Conservation (phyloP, 2,113 vertebrate genomes). For the Gopherus flavomarginatus region DNA sequence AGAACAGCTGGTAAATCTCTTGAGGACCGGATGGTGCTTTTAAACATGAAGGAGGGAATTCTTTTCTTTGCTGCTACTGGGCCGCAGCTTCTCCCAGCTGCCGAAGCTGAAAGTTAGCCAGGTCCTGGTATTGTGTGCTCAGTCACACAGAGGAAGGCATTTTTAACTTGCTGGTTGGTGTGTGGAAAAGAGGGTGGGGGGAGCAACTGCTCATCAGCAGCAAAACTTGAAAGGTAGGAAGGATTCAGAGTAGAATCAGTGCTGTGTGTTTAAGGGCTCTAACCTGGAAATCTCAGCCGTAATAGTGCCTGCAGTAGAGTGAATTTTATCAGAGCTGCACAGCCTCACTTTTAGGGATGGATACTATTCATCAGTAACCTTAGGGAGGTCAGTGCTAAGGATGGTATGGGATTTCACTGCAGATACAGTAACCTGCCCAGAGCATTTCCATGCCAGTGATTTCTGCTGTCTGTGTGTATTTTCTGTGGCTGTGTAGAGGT, state of each 20-base stretch:
- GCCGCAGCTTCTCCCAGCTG: background rate
- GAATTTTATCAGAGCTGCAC: background rate
- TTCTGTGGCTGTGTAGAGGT: conserved; percentile 40
- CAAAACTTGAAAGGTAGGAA: background rate
- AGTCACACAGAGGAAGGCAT: accelerated
- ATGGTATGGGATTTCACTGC: background rate
- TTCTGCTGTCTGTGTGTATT: background rate
- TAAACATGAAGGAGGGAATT: conserved; percentile 45
- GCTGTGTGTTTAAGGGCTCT: background rate
- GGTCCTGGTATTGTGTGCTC: accelerated
- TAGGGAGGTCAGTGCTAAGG: accelerated
- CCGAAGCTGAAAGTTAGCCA: background rate
- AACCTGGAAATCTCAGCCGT: conserved; percentile 1
- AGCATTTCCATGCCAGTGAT: background rate
- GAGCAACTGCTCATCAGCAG: background rate
- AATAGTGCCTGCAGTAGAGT: background rate
- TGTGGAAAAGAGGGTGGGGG: background rate
- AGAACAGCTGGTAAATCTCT: conserved; percentile 69
- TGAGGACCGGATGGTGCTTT: conserved; percentile 27
- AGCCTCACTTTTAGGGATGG: background rate
- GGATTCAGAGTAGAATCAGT: background rate
- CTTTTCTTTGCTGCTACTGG: conserved; percentile 13
- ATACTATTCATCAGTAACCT: background rate
- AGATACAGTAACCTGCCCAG: background rate
- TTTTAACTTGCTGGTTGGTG: conserved; percentile 5